Base-by-base conservation (phyloP, 1,140 invertebrate genomes). In the Agrilus planipennis region DNA sequence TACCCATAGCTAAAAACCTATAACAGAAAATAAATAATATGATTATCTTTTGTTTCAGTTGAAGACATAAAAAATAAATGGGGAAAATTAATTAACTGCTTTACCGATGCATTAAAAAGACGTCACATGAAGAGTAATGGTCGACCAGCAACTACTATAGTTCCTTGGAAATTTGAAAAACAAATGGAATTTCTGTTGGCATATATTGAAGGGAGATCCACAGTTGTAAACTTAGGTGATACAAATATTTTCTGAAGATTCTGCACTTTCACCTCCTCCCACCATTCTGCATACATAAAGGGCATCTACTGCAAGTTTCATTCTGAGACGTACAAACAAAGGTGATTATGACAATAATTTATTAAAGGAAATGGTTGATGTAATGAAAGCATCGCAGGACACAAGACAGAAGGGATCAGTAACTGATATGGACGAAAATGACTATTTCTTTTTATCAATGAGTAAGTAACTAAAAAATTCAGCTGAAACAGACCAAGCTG, bases 1-100 rank as follows among this genome's bases (percentile, higher is more conserved):
- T 19, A 6, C 20, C 40, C 11, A n/a, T 35, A 17, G 31, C 31
- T 11, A 41, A 23, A 27, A 12, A 41, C 19, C 40, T 35, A 21
- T 7, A 41, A 41, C 7, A 31, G 15, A 10, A 31, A 23, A 39
- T n/a, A 27, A 31, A 31, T 15, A 12, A 14, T 11, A 11, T 10
- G 5, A 9, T 31, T 6, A 12, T 31, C 7, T 14, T 15, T 31
- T 6, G 9, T 31, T 31, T 31, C 15, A 31, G 29, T 12, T 11
- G 12, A 11, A 15, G 7, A 31, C 9, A 16, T 6, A 10, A 12
- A 31, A 12, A 16, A 31, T 15, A 4, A 10, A 4, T 31, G 29
- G 29, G 15, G 6, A 5, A 31, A 31, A 10, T 15, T 31, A 5
- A 9, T 9, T 7, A 15, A 31, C 12, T 31, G 29, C 29, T 31